phyloP scores from a whole-genome alignment of 2,113 vertebrate species.

The Mungos mungo region DNA sequence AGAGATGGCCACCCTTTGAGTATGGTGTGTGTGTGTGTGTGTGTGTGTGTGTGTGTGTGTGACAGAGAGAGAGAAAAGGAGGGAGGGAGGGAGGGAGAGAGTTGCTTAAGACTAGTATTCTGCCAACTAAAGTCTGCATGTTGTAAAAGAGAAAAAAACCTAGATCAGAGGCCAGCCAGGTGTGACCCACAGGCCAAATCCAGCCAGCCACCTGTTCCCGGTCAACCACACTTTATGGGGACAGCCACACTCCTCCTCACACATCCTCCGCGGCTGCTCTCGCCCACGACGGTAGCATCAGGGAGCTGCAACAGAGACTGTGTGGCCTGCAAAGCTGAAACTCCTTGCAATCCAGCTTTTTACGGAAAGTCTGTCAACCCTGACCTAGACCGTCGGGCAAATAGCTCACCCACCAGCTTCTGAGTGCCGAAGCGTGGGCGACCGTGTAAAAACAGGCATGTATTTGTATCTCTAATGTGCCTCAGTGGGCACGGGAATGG shows the following conservation, averaged over 20 bases:
- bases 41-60: too few relatives aligned
- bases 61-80: too few relatives aligned
- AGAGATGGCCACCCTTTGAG: not conserved
- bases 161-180: not conserved
- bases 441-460: not conserved
- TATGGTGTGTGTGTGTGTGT: not conserved
- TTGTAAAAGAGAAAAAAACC: not conserved
- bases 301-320: not conserved
- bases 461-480: accelerated
- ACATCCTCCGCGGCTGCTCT: accelerated
- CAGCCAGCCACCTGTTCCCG: not conserved
- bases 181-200: not conserved
- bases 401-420: accelerated
- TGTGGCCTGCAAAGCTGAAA: not conserved
- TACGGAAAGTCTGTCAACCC: not conserved
- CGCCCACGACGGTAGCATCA: accelerated
- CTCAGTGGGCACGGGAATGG: not conserved
- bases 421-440: not conserved
- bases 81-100: not conserved
- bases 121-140: not conserved
- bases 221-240: not conserved
- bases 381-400: not conserved
- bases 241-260: accelerated
- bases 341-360: not conserved
- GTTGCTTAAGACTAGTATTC: not conserved